Base-by-base conservation (phyloP, 2,888 invertebrate genomes). In the Xestobium rufovillosum region DNA sequence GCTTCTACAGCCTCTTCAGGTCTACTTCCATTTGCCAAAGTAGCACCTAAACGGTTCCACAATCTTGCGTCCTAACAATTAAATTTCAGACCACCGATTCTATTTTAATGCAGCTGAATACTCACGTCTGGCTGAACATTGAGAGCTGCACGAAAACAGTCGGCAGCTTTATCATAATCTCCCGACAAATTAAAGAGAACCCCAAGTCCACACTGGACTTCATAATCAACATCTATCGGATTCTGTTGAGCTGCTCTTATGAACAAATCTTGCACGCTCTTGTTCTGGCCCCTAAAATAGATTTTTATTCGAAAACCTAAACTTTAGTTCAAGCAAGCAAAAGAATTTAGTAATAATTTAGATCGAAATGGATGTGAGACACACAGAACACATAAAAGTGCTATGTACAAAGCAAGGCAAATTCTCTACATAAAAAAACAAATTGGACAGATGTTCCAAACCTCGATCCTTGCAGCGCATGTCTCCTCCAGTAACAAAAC, bases 11-110 rank as follows among this genome's bases (percentile, higher is more conserved):
- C 96, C 69, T 97, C 92, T 56, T 94, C 95, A 19, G 95, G 88
- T 46, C 83, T 79, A 34, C 86, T 86, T 46, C 95, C 91, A 64
- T 98, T 98, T 9, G 98, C 98, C 53, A 96, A 68, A 29, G 96
- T 94, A 17, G 98, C 98, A 34, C 98, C 98, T 16, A 98, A 71
- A 52, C 94, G 82, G 66, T 98, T 98, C 97, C 97, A 98, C 34
- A 95, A 65, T 56, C 90, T 80, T 3, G 94, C 85, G 74, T 96
- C 92, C 79, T 82, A 49, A 38, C 60, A 53, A 42, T 38, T 23
- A 30, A 33, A 19, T 15, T 12, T n/a, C n/a, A 19, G n/a, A 19
- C n/a, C n/a, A 19, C 6, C n/a, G 23, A n/a, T 8, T n/a, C 23
- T 8, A 19, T n/a, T n/a, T n/a, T n/a, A n/a, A n/a, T n/a, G n/a